Base-by-base conservation (phyloP, 2,888 invertebrate species). In the Agrilus biguttatus region DNA sequence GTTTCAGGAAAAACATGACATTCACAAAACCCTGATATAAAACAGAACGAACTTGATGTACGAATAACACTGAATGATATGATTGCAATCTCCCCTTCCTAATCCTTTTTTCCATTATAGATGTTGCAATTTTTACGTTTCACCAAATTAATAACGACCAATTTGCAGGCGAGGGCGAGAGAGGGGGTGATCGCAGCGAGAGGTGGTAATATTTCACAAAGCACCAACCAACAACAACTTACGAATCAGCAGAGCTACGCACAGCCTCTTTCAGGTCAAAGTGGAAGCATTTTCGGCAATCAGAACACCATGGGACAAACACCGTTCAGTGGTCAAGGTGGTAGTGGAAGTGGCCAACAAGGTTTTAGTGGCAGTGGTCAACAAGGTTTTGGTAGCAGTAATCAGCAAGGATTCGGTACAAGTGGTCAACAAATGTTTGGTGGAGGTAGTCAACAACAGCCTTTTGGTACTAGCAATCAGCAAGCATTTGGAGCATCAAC, bases 101-200 rank as follows among this genome's bases (percentile, higher is more conserved):
- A 2, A 8, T 10, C 28, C 28, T 28, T 28, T 28, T 28, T 4
- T 28, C 28, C 28, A 28, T 28, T 28, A 28, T 28, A 28, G 10
- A 10, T 10, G 28, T 28, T 10, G 3, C 28, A 10, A 28, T 28
- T 28, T 28, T 28, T 8, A 8, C 7, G 23, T 10, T 28, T 28
- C 28, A 28, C 28, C 28, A 28, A 28, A 10, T 28, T 28, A 28
- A 28, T 10, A 10, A 2, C 28, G 13, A 33, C 37, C 8, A 33
- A 41, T 48, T 59, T 60, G 39, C 67, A 74, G 73, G 72, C 69
- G 75, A 75, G 72, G 70, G 72, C 69, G 72, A 73, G 71, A 72
- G 72, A 73, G 67, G 71, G 66, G 71, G 72, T 63, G 70, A 71
- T 65, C 64, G 67, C 64, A 59, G 62, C 54, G 60, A 72, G 62